Percentiles rank a stretch among this genome's conserved stretches.
These are phyloP conservation scores for Eurypyga helias DNA, from an alignment of 2,113 vertebrate genomes.

Conservation along the genomic window DNA sequence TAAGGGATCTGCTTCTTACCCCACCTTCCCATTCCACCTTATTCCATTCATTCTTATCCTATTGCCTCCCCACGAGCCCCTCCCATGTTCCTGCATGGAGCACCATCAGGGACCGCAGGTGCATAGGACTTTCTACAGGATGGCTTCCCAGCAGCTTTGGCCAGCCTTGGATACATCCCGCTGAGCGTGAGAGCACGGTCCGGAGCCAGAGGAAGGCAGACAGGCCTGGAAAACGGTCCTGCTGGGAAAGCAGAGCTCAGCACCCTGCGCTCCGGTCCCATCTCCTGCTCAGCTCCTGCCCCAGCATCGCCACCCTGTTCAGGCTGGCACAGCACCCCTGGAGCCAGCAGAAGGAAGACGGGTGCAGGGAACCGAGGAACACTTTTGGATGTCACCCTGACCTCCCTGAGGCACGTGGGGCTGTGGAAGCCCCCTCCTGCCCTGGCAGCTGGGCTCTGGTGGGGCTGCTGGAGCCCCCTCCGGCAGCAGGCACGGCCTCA, in stretches of 20 bases:
- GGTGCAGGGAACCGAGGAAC: accelerated
- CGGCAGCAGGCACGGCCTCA: not conserved
- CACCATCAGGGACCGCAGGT: not conserved
- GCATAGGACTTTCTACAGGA: accelerated
- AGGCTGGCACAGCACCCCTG: not conserved
- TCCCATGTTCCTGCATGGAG: accelerated
- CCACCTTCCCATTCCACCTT: not conserved
- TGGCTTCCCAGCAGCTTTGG: not conserved
- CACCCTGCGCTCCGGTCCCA: not conserved
- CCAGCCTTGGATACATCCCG: not conserved
- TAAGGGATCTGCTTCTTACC: not conserved
- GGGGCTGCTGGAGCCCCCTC: not conserved
- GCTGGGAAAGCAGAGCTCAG: not conserved
- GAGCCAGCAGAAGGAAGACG: not conserved
- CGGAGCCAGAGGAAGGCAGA: not conserved
- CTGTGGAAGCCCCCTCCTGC: not conserved
- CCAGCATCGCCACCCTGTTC: not conserved
- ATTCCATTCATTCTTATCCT: not conserved
- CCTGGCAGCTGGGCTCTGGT: not conserved
- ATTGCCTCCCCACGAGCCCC: not conserved
- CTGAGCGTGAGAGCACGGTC: accelerated
- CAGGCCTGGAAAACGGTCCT: accelerated
- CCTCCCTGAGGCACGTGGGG: accelerated
- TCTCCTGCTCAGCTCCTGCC: not conserved
- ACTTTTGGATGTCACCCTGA: not conserved